A percentile compares a stretch with the other conserved stretches of the same genome.
phyloP scores from a whole-genome alignment of 2,888 invertebrate species.

The Lycophotia porphyrea region DNA sequence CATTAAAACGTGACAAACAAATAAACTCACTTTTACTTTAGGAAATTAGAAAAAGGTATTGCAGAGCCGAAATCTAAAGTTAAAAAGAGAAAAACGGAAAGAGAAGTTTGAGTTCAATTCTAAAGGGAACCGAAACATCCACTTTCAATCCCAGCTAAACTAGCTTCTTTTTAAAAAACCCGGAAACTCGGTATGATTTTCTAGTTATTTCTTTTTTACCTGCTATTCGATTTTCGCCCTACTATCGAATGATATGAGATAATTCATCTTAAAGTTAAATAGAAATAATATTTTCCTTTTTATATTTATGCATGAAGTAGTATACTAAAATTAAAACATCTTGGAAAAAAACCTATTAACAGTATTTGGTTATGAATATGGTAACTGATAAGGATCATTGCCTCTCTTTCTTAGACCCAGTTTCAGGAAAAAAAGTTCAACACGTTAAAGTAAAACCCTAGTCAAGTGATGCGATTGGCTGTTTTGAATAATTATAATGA shows the following conservation, averaged over 20 bases:
- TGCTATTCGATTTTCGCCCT: neutral
- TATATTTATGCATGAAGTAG: neutral
- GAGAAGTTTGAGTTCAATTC: conserved; percentile 11
- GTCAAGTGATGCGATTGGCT: too few relatives aligned
- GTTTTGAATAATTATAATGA: neutral
- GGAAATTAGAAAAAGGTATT: neutral
- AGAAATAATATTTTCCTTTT: neutral
- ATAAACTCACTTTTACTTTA: neutral
- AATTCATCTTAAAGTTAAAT: neutral
- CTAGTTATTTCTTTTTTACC: neutral
- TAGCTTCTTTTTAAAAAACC: conserved; percentile 13
- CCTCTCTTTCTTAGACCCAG: neutral
- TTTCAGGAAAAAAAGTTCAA: neutral
- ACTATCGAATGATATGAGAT: too few relatives aligned
- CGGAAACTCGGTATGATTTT: neutral
- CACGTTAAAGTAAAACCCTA: neutral
- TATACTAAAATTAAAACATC: neutral
- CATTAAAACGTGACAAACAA: neutral
- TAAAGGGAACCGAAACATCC: conserved; percentile 10
- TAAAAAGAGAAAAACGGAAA: conserved; percentile 1
- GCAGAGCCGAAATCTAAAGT: neutral
- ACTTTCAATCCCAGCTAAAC: conserved; percentile 8
- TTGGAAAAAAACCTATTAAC: neutral
- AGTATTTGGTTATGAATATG: neutral
- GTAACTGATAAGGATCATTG: neutral